Percentiles rank a stretch among this genome's conserved stretches.
Conservation (phyloP, 2,113 vertebrate species). For the Antechinus flavipes region DNA sequence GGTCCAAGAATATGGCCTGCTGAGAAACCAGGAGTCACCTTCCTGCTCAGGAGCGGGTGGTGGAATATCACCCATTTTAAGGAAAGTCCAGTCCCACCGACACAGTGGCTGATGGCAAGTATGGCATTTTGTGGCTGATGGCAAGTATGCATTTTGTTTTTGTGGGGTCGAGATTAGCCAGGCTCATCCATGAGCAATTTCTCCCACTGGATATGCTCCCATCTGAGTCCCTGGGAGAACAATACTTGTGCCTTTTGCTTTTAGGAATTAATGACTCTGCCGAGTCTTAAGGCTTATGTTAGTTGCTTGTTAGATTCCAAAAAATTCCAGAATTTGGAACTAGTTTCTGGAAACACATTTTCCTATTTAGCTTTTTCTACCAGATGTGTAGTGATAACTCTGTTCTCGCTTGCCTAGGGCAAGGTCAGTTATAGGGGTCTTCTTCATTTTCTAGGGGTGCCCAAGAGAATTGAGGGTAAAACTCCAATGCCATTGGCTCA, state of each 20-base stretch:
- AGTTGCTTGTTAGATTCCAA: not conserved
- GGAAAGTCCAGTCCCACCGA: not conserved
- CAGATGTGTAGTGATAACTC: not conserved
- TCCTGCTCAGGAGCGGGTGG: not conserved
- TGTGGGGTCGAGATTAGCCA: not conserved
- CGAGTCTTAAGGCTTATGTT: not conserved
- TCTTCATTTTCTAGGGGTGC: not conserved
- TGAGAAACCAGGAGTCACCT: not conserved
- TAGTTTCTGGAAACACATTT: slow-evolving; percentile 7
- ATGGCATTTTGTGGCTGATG: not conserved
- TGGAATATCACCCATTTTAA: fast-evolving
- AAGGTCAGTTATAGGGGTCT: not conserved
- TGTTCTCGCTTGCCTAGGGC: not conserved
- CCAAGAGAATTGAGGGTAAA: not conserved
- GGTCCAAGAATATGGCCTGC: fast-evolving
- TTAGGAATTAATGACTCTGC: not conserved
- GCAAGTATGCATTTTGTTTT: not conserved
- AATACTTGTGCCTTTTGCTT: not conserved
- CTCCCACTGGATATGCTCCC: not conserved
- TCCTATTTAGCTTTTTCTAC: not conserved
- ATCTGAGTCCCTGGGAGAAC: not conserved
- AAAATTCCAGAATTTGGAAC: not conserved
- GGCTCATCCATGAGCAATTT: not conserved
- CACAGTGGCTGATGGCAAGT: not conserved
- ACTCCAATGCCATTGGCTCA: not conserved